Base-by-base conservation (phyloP, 1,140 invertebrate species). In the Drosophila hydei region DNA sequence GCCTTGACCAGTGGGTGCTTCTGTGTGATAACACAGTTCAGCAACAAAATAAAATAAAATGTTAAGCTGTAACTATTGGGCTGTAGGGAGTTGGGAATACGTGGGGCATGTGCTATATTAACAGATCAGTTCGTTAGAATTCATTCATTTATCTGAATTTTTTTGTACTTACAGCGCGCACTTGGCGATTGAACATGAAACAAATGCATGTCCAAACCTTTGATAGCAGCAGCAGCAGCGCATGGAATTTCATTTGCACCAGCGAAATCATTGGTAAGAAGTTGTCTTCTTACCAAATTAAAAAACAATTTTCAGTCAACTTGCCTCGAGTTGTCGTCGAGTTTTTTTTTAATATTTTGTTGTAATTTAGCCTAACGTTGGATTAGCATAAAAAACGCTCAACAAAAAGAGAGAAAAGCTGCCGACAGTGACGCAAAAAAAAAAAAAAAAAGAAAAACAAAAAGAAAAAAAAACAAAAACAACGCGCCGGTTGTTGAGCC, bases 121-220 rank as follows among this genome's bases (percentile, higher is more conserved):
- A 65, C 19, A 27, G 21, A 56, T 43, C 54, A 48, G 0, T 51
- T 30, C 30, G 33, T 38, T 23, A 4, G 42, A 30, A 58, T 90
- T 27, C 38, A 36, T 36, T 23, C 23, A 12, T 23, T 14, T 23
- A 11, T 36, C 4, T 16, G 8, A 8, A 40, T 14, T 18, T 18
- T 92, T 14, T 38, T 4, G 27, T 87, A 96, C 96, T 96, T 95
- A 98, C 97, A 93, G 97, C 95, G 94, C 97, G 95, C 93, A 97
- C 95, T 95, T 98, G 97, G 93, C 98, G 97, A 94, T 97, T 97
- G 92, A 98, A 94, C 93, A 98, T 96, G 95, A 97, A 99, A 94
- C 97, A 98, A 92, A 99, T 94, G 94, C 97, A 99, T 94, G 96
- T 98, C 97, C 98, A 99, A 93, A 99, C 96, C 94, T 97, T 97